A percentile compares a stretch with the other conserved stretches of the same genome.
These are phyloP conservation scores for Sturnus vulgaris DNA, from an alignment of 2,113 vertebrate genomes.

Conservation along the genomic window DNA sequence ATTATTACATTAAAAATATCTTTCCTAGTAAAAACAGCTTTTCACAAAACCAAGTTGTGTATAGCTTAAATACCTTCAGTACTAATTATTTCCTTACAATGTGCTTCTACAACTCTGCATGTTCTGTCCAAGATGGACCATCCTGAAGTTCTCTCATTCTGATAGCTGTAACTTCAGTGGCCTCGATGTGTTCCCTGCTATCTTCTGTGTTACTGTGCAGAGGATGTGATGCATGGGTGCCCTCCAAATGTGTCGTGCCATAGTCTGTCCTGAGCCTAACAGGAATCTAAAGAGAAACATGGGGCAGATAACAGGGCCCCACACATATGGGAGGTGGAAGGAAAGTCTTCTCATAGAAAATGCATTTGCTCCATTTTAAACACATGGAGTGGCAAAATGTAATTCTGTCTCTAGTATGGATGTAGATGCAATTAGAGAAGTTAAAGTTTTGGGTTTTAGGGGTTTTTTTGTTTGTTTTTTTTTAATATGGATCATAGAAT, in stretches of 20 bases:
- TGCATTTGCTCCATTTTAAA: neutral
- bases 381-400: fast-evolving
- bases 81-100: neutral
- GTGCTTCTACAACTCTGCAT: fast-evolving
- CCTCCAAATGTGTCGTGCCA: neutral
- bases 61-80: neutral
- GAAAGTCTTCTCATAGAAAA: neutral
- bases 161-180: neutral
- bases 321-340: neutral
- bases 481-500: neutral
- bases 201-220: neutral
- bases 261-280: neutral
- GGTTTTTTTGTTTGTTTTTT: neutral
- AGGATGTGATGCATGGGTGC: neutral
- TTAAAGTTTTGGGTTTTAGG: neutral
- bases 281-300: neutral
- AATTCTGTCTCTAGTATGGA: neutral
- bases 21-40: neutral
- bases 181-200: fast-evolving
- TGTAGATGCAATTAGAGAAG: neutral
- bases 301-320: neutral
- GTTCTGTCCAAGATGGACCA: neutral
- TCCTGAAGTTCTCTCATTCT: neutral
- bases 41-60: neutral
- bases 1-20: neutral